phyloP scores from a whole-genome alignment of 2,797 vertebrate species.

The Sparus aurata region DNA sequence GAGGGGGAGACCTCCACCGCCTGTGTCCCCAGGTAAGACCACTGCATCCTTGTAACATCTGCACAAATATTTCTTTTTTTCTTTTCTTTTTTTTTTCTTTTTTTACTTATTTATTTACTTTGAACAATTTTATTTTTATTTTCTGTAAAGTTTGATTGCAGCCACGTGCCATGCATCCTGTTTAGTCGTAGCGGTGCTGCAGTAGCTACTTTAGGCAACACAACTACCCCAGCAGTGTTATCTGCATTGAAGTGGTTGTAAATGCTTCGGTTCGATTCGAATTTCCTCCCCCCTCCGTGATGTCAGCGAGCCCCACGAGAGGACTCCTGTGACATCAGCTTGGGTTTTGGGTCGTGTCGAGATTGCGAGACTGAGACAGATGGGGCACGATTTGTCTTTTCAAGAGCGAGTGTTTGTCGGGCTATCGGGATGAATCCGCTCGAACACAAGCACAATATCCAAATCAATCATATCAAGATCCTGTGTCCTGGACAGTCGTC shows the following conservation, averaged over 20 bases:
- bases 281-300: not conserved
- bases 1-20: conserved; percentile 92
- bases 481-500: conserved; percentile 52
- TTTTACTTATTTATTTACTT: conserved; percentile 26
- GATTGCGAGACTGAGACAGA: not conserved
- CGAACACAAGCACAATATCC: conserved; percentile 30
- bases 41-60: conserved; percentile 56
- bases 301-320: not conserved
- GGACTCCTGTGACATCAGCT: conserved; percentile 27
- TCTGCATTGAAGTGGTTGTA: conserved; percentile 84
- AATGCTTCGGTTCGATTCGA: conserved; percentile 64
- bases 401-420: conserved; percentile 23
- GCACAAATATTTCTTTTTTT: conserved; percentile 42
- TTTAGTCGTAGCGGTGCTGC: conserved; percentile 64
- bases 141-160: conserved; percentile 53
- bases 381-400: conserved; percentile 15
- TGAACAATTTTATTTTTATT: conserved; percentile 21
- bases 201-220: conserved; percentile 67
- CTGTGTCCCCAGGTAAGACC: conserved; percentile 88
- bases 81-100: not conserved
- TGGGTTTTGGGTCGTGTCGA: conserved; percentile 54
- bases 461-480: conserved; percentile 53
- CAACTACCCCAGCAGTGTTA: conserved; percentile 72
- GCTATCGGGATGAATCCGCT: conserved; percentile 37
- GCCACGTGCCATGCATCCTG: conserved; percentile 71